Base-by-base conservation (phyloP, 2,888 invertebrate species). In the Apocheima hispidaria region DNA sequence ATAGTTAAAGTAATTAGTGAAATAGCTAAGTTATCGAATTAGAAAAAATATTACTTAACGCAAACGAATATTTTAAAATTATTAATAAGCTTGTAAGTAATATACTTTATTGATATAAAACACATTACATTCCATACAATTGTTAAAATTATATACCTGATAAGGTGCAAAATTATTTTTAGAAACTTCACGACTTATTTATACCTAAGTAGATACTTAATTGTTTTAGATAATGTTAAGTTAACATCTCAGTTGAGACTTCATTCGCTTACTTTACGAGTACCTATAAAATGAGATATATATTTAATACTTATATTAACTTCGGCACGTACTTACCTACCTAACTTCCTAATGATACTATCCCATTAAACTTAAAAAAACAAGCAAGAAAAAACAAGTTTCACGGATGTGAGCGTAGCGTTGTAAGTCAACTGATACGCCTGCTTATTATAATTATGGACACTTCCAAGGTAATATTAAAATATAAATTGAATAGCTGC, bases 1-100 rank as follows among this genome's bases (percentile, higher is more conserved):
- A 83, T 80, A 82, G 78, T 70, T 77, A 73, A 78, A 78, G 76
- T 72, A 74, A 75, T 76, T 86, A 86, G 79, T 68, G 77, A 69
- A 69, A 78, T n/a, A n/a, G n/a, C n/a, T 87, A 86, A 86, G 82
- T 73, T 81, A 80, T 76, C 71, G 69, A 81, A 79, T 77, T 78
- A 77, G 75, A 69, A 69, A 75, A 69, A 74, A 71, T 76, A 75
- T 69, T 14, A 9, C 30, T 30, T 69, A 71, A 72, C 66, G 62
- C 66, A 73, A 74, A 77, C 69, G 68, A 79, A 76, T 71, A 72
- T 74, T 67, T 57, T 53, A 61, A 71, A 57, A 56, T 9, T 55
- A 35, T 49, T 43, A 20, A 26, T 56, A 61, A 59, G 46, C 63
- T 71, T 66, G 69, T 54, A 55, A 56, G 26, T 53, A 43, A 18